A percentile compares a stretch with the other conserved stretches of the same genome.
Evolutionary conservation across 1,140 invertebrate species (phyloP).

Genomic region (Nasonia longicornis): DNA sequence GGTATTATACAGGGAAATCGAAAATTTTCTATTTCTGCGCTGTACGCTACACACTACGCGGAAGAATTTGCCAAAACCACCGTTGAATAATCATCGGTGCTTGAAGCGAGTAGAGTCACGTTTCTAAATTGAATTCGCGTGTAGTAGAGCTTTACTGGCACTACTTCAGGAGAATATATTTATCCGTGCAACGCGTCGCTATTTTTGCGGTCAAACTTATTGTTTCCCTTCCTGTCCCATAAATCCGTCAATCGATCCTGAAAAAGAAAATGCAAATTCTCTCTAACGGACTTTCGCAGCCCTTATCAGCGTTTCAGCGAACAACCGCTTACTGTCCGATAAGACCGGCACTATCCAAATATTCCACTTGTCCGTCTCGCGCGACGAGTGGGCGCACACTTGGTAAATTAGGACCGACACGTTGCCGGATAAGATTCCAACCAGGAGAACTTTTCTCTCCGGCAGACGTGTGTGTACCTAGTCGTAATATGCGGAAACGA

Average conservation of each 20-base stretch:
- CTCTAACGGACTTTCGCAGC: background rate
- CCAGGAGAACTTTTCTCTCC: background rate
- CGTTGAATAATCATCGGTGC: background rate
- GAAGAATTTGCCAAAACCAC: too few relatives aligned
- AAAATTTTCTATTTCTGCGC: too few relatives aligned
- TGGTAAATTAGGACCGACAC: background rate
- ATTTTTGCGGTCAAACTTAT: too few relatives aligned
- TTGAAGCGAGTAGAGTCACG: background rate
- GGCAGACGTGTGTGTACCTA: background rate
- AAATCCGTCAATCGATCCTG: background rate
- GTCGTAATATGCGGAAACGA: background rate
- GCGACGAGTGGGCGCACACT: background rate
- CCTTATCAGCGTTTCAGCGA: background rate
- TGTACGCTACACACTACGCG: too few relatives aligned
- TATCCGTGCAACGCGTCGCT: too few relatives aligned
- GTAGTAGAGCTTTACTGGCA: too few relatives aligned
- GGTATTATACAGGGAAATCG: too few relatives aligned
- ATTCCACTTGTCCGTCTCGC: background rate
- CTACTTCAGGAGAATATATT: too few relatives aligned
- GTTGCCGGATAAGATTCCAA: background rate
- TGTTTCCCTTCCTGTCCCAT: background rate
- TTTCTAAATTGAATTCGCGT: background rate
- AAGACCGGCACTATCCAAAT: background rate
- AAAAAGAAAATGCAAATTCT: background rate
- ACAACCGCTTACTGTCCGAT: background rate